Conservation (phyloP, 2,797 vertebrate species). For the Delichon dasypus region DNA sequence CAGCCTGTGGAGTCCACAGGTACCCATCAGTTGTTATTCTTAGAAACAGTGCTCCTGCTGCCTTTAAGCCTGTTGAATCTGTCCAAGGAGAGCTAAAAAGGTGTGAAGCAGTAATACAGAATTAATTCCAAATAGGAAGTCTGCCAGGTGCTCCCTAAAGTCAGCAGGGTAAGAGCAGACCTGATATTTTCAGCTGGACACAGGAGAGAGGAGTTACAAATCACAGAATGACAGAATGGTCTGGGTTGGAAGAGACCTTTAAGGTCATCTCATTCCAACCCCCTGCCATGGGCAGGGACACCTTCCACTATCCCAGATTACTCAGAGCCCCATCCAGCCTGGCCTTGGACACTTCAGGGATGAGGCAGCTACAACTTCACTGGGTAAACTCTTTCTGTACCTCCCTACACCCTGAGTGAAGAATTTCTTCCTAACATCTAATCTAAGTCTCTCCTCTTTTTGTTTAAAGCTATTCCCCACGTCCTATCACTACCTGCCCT, state of each 20-base stretch:
- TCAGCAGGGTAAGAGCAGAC: neutral
- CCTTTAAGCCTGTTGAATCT: neutral
- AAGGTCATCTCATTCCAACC: neutral
- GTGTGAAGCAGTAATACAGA: neutral
- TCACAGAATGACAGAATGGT: neutral
- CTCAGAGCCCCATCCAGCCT: neutral
- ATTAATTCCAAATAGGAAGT: neutral
- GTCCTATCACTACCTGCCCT: no score
- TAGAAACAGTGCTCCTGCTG: neutral
- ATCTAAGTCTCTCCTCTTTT: neutral
- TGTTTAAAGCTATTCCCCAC: neutral
- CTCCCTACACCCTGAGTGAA: neutral
- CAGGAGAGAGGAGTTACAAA: neutral
- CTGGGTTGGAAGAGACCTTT: neutral
- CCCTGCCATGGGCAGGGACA: neutral
- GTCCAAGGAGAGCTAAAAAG: neutral
- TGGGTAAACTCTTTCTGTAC: no score
- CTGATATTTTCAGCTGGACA: neutral
- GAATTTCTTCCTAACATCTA: neutral
- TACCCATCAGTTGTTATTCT: neutral
- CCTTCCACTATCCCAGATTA: neutral
- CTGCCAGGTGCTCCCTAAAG: neutral
- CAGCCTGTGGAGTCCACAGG: neutral
- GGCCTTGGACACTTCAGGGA: neutral
- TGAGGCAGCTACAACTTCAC: neutral